These are phyloP conservation scores for Fistularia tabacaria DNA, from an alignment of 2,797 vertebrate genomes.

Conservation along the genomic window DNA sequence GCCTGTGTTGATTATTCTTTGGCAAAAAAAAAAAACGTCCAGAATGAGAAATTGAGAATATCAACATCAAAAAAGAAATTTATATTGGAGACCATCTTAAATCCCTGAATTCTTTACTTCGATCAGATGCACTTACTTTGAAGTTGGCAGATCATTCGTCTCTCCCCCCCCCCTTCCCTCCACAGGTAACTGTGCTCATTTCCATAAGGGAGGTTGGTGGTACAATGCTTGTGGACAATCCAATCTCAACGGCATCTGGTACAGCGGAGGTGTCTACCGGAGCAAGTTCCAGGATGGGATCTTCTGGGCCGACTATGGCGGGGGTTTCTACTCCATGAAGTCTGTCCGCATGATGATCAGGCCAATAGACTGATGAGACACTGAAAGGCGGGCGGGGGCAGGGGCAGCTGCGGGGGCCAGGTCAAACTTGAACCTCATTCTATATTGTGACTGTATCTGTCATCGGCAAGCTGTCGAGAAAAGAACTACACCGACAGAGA, in stretches of 20 bases:
- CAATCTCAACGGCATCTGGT: slow-evolving; percentile 99
- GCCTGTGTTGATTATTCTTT: too few relatives aligned
- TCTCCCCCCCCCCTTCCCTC: slow-evolving; percentile 4
- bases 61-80: too few relatives aligned
- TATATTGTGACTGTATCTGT: slow-evolving; percentile 22
- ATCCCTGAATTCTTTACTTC: too few relatives aligned
- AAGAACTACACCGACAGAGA: slow-evolving; percentile 19
- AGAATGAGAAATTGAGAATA: too few relatives aligned
- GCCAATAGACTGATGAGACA: slow-evolving; percentile 75
- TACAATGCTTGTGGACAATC: slow-evolving; percentile 95
- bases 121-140: too few relatives aligned
- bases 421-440: slow-evolving; percentile 34
- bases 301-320: slow-evolving; percentile 98
- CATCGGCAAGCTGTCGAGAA: slow-evolving; percentile 21
- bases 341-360: slow-evolving; percentile 85
- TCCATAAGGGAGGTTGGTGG: slow-evolving; percentile 99
- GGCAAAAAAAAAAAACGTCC: too few relatives aligned
- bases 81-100: too few relatives aligned
- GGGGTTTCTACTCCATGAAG: slow-evolving; percentile 96
- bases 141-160: too few relatives aligned
- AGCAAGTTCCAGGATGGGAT: slow-evolving; percentile 96
- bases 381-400: slow-evolving; percentile 6
- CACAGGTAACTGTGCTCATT: slow-evolving; percentile 95
- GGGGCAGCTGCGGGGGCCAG: slow-evolving; percentile 20
- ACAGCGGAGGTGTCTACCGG: slow-evolving; percentile 93